Evolutionary conservation across 2,113 vertebrate species (phyloP).

Genomic region (Jaculus jaculus): DNA sequence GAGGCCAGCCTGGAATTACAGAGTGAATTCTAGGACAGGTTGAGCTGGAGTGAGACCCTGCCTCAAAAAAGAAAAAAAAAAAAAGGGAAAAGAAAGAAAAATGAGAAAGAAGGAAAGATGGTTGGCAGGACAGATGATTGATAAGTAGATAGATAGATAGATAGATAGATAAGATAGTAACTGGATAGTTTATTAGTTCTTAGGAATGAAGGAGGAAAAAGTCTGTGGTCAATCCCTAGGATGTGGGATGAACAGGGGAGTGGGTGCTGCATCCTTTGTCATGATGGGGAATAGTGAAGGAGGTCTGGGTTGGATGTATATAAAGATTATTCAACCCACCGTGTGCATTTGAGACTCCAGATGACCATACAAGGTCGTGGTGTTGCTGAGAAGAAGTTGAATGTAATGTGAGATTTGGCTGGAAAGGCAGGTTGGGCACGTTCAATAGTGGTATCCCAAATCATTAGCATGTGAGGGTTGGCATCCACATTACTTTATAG

Average conservation of each 20-base stretch:
- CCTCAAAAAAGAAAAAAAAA: too few species aligned
- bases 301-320: neutral
- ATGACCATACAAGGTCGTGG: neutral
- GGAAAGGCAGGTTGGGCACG: neutral
- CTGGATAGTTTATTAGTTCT: neutral
- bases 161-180: neutral
- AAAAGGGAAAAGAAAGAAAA: too few species aligned
- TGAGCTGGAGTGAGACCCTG: too few species aligned
- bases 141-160: too few species aligned
- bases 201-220: neutral
- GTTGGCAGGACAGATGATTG: too few species aligned
- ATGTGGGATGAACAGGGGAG: neutral
- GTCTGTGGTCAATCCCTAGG: neutral
- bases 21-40: too few species aligned
- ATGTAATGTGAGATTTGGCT: neutral
- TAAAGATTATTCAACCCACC: neutral
- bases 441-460: neutral
- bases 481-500: neutral
- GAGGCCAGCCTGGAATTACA: too few species aligned
- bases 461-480: neutral
- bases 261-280: neutral
- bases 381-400: neutral
- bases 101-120: too few species aligned
- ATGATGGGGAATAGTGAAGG: neutral
- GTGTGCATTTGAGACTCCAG: neutral